phyloP scores from a whole-genome alignment of 2,113 vertebrate genomes.

The Eurypyga helias region DNA sequence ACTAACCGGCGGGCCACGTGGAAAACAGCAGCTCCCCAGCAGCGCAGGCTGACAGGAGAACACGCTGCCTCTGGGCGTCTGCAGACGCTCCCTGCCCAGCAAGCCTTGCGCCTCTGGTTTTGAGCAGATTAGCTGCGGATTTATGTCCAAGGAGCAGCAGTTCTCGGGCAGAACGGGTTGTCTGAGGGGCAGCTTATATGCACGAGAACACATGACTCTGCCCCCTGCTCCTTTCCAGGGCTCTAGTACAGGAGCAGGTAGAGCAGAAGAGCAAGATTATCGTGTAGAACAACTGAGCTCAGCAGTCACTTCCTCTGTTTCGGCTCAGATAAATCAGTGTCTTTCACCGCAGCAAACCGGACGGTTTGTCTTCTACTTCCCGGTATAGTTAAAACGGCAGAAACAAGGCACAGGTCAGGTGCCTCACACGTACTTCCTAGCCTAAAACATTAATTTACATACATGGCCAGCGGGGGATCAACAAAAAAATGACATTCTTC shows the following conservation, averaged over 20 bases:
- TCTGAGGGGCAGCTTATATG: background rate
- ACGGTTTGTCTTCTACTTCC: background rate
- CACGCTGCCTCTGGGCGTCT: background rate
- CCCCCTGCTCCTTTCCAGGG: background rate
- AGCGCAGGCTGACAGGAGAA: background rate
- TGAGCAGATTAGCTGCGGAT: background rate
- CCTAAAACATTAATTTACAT: background rate
- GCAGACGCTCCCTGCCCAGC: background rate
- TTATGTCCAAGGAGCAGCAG: background rate
- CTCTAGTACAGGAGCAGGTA: background rate
- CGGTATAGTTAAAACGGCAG: background rate
- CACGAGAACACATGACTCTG: background rate
- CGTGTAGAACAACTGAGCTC: background rate
- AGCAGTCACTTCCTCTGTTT: background rate
- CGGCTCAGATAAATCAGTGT: background rate
- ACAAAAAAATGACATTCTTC: background rate
- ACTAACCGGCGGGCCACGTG: too few species aligned
- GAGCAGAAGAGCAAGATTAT: background rate
- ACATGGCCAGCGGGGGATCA: fast-evolving
- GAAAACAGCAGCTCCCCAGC: background rate
- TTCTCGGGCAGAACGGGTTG: background rate
- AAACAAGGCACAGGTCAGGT: background rate
- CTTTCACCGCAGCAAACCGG: background rate
- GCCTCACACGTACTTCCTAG: background rate
- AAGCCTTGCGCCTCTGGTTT: background rate